Evolutionary conservation across 2,797 vertebrate genomes (phyloP).

Genomic region (Uromys caudimaculatus): DNA sequence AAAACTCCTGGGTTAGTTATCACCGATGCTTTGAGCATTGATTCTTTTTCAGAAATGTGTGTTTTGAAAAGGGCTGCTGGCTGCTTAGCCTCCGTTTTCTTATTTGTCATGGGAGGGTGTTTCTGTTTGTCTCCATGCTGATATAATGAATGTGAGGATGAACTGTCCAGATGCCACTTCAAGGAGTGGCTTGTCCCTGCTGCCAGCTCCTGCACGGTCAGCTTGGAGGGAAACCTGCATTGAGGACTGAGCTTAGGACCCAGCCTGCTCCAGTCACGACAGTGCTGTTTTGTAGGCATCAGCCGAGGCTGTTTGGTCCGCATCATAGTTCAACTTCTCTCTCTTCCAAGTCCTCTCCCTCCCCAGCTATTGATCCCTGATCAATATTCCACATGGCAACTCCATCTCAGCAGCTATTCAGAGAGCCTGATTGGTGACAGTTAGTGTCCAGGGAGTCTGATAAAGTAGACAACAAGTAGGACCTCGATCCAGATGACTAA

Average conservation of each 20-base stretch:
- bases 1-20: background rate
- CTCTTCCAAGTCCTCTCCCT: background rate
- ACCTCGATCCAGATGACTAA: background rate
- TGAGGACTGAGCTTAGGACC: background rate
- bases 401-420: conserved; percentile 1
- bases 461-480: background rate
- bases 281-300: background rate
- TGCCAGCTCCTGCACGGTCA: background rate
- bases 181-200: background rate
- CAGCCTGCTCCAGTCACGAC: background rate
- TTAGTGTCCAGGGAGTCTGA: background rate
- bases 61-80: background rate
- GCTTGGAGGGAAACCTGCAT: background rate
- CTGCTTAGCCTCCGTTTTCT: background rate
- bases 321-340: background rate
- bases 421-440: background rate
- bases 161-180: background rate
- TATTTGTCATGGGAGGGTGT: background rate
- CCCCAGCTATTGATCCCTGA: background rate
- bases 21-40: background rate
- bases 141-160: background rate
- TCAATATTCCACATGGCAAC: background rate
- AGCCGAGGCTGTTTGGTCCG: background rate
- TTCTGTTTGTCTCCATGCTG: background rate
- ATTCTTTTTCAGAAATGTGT: background rate